phyloP scores from a whole-genome alignment of 2,888 invertebrate genomes.

The Lithosia quadra region DNA sequence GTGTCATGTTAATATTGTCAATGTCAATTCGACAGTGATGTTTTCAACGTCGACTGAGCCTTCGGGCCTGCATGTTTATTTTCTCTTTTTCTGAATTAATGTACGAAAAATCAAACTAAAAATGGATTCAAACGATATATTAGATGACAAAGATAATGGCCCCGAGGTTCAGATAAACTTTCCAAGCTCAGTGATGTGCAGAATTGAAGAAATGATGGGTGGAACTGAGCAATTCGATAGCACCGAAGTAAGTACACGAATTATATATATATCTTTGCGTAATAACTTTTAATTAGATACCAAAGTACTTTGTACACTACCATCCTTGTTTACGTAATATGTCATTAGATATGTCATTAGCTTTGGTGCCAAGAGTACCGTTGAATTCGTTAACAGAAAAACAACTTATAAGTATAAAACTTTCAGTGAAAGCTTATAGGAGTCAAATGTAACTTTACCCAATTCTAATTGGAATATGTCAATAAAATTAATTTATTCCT shows the following conservation, averaged over 20 bases:
- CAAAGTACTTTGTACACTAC: not conserved
- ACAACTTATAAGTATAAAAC: not conserved
- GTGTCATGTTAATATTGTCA: not conserved
- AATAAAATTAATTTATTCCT: no score
- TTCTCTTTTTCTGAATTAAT: conserved; percentile 22
- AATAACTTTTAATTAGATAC: not conserved
- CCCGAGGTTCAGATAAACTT: conserved; percentile 88
- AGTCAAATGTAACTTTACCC: not conserved
- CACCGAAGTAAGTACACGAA: conserved; percentile 78
- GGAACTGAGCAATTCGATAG: conserved; percentile 96
- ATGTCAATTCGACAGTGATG: conserved; percentile 20
- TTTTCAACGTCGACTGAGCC: conserved; percentile 34
- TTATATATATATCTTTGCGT: not conserved
- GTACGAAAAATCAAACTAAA: conserved; percentile 29
- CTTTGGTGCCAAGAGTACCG: not conserved
- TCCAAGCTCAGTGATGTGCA: conserved; percentile 94
- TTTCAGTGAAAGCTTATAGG: not conserved
- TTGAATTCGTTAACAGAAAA: not conserved
- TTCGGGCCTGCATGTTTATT: conserved; percentile 29
- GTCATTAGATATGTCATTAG: not conserved
- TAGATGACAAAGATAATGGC: conserved; percentile 79
- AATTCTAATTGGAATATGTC: not conserved
- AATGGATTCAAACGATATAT: conserved; percentile 75
- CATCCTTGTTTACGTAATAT: conserved; percentile 4
- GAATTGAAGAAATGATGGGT: conserved; percentile 96